Evolutionary conservation across 1,140 invertebrate genomes (phyloP).

Genomic region (Triops cancriformis): DNA sequence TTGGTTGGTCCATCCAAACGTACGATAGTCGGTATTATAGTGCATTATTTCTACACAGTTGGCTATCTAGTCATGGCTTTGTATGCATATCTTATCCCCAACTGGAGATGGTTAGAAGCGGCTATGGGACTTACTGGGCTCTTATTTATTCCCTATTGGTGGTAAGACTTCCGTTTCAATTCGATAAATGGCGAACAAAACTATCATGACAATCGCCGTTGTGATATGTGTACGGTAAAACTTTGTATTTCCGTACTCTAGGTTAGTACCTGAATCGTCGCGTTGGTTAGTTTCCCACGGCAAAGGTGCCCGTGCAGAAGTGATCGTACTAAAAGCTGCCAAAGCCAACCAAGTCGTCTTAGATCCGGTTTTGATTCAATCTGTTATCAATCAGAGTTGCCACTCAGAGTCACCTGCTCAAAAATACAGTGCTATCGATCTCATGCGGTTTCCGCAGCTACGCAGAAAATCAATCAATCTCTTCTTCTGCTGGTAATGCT

Average conservation of each 20-base stretch:
- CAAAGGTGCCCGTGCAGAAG: background rate
- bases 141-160: conserved; percentile 65
- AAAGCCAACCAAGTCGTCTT: conserved; percentile 37
- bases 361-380: background rate
- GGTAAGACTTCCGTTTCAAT: conserved; percentile 43
- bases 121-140: conserved; percentile 62
- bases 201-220: background rate
- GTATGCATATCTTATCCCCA: conserved; percentile 60
- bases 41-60: conserved; percentile 66
- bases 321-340: background rate
- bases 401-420: background rate
- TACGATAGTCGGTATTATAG: conserved; percentile 61
- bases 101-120: conserved; percentile 67
- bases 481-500: conserved; percentile 62
- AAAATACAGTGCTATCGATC: conserved; percentile 45
- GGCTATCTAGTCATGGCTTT: conserved; percentile 62
- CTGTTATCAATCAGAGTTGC: background rate
- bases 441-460: conserved; percentile 61
- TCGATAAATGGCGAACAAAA: conserved; percentile 31
- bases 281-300: background rate
- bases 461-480: conserved; percentile 60
- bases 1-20: conserved; percentile 70
- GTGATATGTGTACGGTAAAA: background rate
- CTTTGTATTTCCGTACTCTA: conserved; percentile 35
- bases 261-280: conserved; percentile 32